A percentile compares a stretch with the other conserved stretches of the same genome.
Conservation (phyloP, 2,797 vertebrate genomes). For the Enteromius unitaeniatus region DNA sequence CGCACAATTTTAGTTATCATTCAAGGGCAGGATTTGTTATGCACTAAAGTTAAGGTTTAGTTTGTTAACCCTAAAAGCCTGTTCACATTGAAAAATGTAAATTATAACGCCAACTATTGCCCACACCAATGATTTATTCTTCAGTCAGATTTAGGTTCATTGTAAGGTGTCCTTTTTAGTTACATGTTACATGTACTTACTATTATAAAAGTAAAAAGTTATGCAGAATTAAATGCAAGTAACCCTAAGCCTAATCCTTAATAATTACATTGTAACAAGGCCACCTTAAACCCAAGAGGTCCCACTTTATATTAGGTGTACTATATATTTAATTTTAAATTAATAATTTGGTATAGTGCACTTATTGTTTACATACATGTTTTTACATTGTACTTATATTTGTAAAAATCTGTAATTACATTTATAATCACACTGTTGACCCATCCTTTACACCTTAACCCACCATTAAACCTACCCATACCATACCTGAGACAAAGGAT, state of each 20-base stretch:
- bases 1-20: background rate
- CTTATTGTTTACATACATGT: too few species aligned
- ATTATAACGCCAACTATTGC: background rate
- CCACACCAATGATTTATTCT: background rate
- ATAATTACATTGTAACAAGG: background rate
- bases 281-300: background rate
- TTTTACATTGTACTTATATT: too few species aligned
- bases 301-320: too few species aligned
- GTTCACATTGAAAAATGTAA: background rate
- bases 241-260: background rate
- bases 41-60: background rate
- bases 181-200: background rate
- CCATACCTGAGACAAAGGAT: too few species aligned
- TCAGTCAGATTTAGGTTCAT: background rate
- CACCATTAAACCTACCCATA: too few species aligned
- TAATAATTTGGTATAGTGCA: too few species aligned
- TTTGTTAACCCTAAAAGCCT: background rate
- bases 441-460: too few species aligned
- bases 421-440: too few species aligned
- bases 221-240: background rate
- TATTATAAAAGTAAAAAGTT: background rate
- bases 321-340: too few species aligned
- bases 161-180: background rate
- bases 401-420: too few species aligned
- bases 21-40: background rate